These are phyloP conservation scores for Cenopis cana DNA, from an alignment of 2,888 invertebrate genomes.

Conservation along the genomic window DNA sequence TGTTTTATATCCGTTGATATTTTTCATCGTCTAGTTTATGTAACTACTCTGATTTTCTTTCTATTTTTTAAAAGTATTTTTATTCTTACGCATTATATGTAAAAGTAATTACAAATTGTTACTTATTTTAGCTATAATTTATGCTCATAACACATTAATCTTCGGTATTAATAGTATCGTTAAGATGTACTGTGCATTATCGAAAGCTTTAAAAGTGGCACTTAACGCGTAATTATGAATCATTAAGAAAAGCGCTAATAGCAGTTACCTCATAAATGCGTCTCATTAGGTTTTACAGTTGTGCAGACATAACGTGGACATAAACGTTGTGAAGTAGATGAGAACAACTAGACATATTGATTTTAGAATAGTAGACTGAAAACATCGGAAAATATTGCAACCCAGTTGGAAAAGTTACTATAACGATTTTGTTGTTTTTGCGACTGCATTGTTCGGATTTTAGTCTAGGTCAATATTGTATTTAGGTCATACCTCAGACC, in stretches of 20 bases:
- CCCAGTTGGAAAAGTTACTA: background rate
- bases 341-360: background rate
- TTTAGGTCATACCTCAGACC: background rate
- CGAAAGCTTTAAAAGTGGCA: conserved; percentile 1
- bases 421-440: conserved; percentile 4
- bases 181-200: background rate
- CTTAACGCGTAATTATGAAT: background rate
- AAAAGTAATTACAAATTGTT: too few relatives aligned
- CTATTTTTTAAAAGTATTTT: background rate
- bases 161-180: background rate
- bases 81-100: too few relatives aligned
- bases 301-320: background rate
- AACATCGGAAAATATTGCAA: background rate
- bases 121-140: too few relatives aligned
- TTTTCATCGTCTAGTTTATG: too few relatives aligned
- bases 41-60: background rate
- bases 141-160: too few relatives aligned
- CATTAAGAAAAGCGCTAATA: background rate
- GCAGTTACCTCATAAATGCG: background rate
- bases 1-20: too few relatives aligned
- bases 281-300: background rate
- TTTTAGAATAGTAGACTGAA: conserved; percentile 8
- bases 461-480: background rate
- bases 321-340: background rate
- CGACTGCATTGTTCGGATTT: background rate